Base-by-base conservation (phyloP, 2,888 invertebrate species). In the Falcaria lacertinaria region DNA sequence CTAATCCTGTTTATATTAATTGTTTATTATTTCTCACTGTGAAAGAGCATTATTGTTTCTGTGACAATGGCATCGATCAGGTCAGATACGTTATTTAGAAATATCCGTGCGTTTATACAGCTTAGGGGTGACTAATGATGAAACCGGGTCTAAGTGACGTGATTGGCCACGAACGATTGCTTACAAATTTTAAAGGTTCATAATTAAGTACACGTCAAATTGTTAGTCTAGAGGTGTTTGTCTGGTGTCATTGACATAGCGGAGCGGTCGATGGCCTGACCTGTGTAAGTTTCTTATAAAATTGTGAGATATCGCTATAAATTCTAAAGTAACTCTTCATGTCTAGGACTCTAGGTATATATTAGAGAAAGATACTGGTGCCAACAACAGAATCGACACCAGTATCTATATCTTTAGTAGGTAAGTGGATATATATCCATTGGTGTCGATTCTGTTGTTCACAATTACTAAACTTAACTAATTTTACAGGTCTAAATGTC, bases 1-100 rank as follows among this genome's bases (percentile, higher is more conserved):
- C 63, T 58, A 68, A 69, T 65, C 54, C 56, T 70, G 74, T 72
- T 77, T 85, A 74, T 86, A 83, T 79, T 64, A 71, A 65, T 67
- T 76, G 77, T 77, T 78, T 76, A 69, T 69, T 59, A 64, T 70
- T 65, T 66, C 64, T 60, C 57, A 54, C 54, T 52, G 46, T 45
- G 49, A 53, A 54, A 47, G 52, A 56, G 57, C 48, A 54, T 65
- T 69, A 81, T 80, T 83, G 82, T 79, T 72, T 65, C 54, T 44
- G 39, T 55, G 50, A 84, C 84, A 83, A 83, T 83, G 58, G 74
- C 45, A 35, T 33, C 48, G 52, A 52, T 40, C 62, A 48, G 69
- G 64, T 68, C 66, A 62, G 57, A 50, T 51, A 44, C 19, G 46
- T 14, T 41, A 61, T 85, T 82, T 69, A 61, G 75, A 82, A 72